Evolutionary conservation across 2,113 vertebrate genomes (phyloP), one percentile per base, ranked within the genome.

Genomic region (Rhodinocichla rosea): DNA sequence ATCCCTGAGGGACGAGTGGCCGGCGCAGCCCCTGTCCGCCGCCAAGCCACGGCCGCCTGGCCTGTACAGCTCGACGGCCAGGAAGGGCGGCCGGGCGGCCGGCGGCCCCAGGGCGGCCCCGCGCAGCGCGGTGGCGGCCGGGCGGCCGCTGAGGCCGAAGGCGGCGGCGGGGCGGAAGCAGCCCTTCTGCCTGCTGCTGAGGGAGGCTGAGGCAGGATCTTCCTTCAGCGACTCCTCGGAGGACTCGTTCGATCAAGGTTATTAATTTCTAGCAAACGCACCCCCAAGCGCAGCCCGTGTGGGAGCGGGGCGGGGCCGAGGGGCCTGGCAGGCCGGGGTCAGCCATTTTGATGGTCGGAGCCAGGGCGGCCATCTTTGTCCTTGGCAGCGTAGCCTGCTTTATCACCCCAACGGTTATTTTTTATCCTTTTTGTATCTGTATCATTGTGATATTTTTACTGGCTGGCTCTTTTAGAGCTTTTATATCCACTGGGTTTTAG

Each of bases 211-310:
- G 98, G 98, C 98, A 15, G 99, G 98, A 67, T 97, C 98, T 91
- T 98, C 98, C 87, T 98, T 98, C 98, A 98, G 98, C 67, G 98
- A 98, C 97, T 99, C 99, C 92, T 99, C 99, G 77, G 99, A 99
- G 97, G 99, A 99, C 98, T 99, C 99, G 74, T 99, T 99, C 83
- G 99, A 99, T 97, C 99, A 99, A 99, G 99, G 99, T 99, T 99
- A 99, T 98, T 99, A 99, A 98, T 97, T 98, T 93, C 86, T 96
- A 94, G 90, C 98, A 96, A 97, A 97, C 94, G 93, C 97, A 97
- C 87, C 63, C 93, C 91, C 76, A 32, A n/a, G 47, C 2, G 23
- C 84, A 44, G 35, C 49, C 49, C 78, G 81, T 80, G 83, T 85
- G 96, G 37, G 96, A 42, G 95, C 5, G 77, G 59, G 95, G 83